Conservation (phyloP, 2,888 invertebrate species). For the Rotaria socialis region DNA sequence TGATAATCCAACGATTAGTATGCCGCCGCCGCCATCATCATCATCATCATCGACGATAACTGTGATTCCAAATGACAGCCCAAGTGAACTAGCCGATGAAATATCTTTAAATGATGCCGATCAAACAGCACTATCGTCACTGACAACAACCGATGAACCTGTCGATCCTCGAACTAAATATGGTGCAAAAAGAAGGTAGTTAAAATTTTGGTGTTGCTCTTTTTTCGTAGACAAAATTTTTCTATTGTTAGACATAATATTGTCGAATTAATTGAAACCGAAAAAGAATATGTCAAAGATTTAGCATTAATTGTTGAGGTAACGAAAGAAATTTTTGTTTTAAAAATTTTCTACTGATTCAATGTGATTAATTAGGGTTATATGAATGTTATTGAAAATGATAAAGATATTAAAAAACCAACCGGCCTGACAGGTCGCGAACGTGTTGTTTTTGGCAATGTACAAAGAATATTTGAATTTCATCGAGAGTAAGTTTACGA, state of each 20-base stretch:
- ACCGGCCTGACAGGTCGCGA: constrained; percentile 65
- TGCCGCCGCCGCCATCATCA: not conserved
- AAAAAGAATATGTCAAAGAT: constrained; percentile 84
- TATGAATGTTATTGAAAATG: constrained; percentile 28
- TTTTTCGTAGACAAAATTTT: not conserved
- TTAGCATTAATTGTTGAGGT: constrained; percentile 76
- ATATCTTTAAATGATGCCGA: not conserved
- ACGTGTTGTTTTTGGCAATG: constrained; percentile 94
- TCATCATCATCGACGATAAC: not conserved
- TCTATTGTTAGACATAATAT: constrained; percentile 68
- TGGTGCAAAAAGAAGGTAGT: constrained; percentile 27
- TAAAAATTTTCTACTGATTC: not conserved
- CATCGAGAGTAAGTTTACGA: constrained; percentile 79
- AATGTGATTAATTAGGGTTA: not conserved
- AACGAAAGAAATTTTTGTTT: constrained; percentile 46
- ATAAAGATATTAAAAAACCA: constrained; percentile 26
- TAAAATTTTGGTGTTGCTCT: not conserved
- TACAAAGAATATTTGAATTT: constrained; percentile 94
- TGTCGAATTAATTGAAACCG: constrained; percentile 83
- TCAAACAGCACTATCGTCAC: not conserved
- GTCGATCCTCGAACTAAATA: constrained; percentile 25
- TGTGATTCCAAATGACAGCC: constrained; percentile 9
- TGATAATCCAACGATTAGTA: not conserved
- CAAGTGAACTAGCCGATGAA: not conserved
- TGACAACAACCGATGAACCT: not conserved